phyloP scores from a whole-genome alignment of 2,888 invertebrate species.

The Germaria angustata region DNA sequence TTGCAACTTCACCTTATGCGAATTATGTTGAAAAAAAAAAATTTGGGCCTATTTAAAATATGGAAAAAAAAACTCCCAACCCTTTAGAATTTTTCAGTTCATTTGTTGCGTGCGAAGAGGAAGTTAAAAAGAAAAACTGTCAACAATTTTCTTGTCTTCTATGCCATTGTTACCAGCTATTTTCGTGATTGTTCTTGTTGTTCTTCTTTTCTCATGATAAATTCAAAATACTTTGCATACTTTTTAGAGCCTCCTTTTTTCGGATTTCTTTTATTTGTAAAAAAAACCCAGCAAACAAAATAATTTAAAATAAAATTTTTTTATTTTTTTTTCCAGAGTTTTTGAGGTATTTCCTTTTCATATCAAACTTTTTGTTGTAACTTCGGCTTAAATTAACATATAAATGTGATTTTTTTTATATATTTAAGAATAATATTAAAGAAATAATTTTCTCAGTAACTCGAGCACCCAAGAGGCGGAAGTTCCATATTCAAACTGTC shows the following conservation, averaged over 20 bases:
- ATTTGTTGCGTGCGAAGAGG: conserved; percentile 21
- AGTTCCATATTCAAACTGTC: too few species aligned
- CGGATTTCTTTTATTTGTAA: neutral
- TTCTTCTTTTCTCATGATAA: conserved; percentile 75
- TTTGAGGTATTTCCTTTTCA: too few species aligned
- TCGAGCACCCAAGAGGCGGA: too few species aligned
- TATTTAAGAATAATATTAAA: too few species aligned
- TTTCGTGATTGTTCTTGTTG: conserved; percentile 63
- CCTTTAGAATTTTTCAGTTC: conserved; percentile 42
- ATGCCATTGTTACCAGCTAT: conserved; percentile 31
- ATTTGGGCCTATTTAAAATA: conserved; percentile 22
- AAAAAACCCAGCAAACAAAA: conserved; percentile 26
- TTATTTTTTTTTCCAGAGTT: too few species aligned
- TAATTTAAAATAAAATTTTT: too few species aligned
- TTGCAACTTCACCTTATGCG: conserved; percentile 24
- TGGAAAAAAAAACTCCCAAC: conserved; percentile 23
- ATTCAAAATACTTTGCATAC: conserved; percentile 78
- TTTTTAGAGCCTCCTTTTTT: conserved; percentile 71
- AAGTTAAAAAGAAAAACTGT: neutral
- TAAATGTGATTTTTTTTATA: too few species aligned
- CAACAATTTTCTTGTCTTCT: conserved; percentile 28
- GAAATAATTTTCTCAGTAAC: too few species aligned
- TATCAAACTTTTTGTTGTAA: too few species aligned
- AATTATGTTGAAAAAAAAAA: neutral
- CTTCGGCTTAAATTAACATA: too few species aligned